A percentile compares a stretch with the other conserved stretches of the same genome.
Evolutionary conservation across 1,140 invertebrate species (phyloP).

Genomic region (Penaeus chinensis): DNA sequence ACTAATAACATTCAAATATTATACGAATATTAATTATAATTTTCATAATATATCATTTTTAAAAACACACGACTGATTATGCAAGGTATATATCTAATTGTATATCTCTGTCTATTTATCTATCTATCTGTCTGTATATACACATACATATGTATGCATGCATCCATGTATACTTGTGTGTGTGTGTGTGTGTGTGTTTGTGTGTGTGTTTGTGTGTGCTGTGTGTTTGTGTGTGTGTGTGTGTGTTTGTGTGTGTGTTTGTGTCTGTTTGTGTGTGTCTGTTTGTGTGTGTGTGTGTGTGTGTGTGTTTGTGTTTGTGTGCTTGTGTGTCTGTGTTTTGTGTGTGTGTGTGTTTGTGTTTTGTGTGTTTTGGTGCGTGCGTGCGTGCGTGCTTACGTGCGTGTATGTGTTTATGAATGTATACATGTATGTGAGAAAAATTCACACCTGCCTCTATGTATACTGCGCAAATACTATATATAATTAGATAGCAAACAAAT

Average conservation of each 20-base stretch:
- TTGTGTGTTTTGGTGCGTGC: not conserved
- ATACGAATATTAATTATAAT: too few relatives aligned
- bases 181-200: too few relatives aligned
- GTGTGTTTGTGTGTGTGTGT: not conserved
- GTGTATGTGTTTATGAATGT: slow-evolving; percentile 15
- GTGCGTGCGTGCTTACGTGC: not conserved
- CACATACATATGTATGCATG: not conserved
- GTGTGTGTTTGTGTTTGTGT: not conserved
- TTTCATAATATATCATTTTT: too few relatives aligned
- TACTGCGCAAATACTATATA: not conserved
- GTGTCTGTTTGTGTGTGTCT: too few relatives aligned
- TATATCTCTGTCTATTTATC: not conserved
- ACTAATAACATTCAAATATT: too few relatives aligned
- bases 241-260: too few relatives aligned
- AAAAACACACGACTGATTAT: not conserved
- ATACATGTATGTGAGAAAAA: not conserved
- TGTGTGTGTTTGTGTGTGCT: not conserved
- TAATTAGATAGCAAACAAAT: not conserved
- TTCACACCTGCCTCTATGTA: not conserved
- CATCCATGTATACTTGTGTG: not conserved
- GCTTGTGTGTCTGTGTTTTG: not conserved
- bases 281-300: not conserved
- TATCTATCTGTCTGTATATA: slow-evolving; percentile 1
- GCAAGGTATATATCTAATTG: not conserved
- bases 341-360: not conserved